phyloP scores from a whole-genome alignment of 2,797 vertebrate species.

The Mus caroli region DNA sequence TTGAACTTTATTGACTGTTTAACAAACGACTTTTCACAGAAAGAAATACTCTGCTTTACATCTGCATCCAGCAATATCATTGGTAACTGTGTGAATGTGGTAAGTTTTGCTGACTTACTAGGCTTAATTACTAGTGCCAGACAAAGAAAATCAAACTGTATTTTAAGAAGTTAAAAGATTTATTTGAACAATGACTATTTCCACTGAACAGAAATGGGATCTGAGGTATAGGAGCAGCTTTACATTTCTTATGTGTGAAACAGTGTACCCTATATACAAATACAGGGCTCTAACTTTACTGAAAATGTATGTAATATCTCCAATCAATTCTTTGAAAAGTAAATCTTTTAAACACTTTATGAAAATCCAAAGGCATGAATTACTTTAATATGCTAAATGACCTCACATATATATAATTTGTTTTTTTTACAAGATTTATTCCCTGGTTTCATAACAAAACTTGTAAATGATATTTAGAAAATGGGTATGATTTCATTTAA shows the following conservation, averaged over 20 bases:
- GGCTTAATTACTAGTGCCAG: conserved; percentile 58
- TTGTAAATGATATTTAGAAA: conserved; percentile 50
- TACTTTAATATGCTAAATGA: neutral
- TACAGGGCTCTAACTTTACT: conserved; percentile 61
- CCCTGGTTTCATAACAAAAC: conserved; percentile 20
- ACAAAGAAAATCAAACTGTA: conserved; percentile 1
- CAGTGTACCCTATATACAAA: neutral
- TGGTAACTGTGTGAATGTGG: conserved; percentile 49
- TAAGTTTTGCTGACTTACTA: conserved; percentile 44
- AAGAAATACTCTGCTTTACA: conserved; percentile 74
- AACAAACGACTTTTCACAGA: conserved; percentile 72
- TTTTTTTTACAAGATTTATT: conserved; percentile 49
- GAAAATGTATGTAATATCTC: conserved; percentile 69
- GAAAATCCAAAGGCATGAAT: conserved; percentile 60
- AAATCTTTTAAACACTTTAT: conserved; percentile 50
- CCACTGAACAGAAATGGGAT: conserved; percentile 33
- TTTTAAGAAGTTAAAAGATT: conserved; percentile 66
- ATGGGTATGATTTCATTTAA: conserved; percentile 52
- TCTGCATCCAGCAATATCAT: conserved; percentile 39
- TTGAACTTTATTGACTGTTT: conserved; percentile 82
- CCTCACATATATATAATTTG: neutral
- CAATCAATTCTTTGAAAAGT: conserved; percentile 46
- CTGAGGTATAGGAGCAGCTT: conserved; percentile 26
- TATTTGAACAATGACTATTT: conserved; percentile 65
- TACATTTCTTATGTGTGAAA: conserved; percentile 65